Evolutionary conservation across 2,888 invertebrate genomes (phyloP).

Genomic region (Drosophila niveifrons): DNA sequence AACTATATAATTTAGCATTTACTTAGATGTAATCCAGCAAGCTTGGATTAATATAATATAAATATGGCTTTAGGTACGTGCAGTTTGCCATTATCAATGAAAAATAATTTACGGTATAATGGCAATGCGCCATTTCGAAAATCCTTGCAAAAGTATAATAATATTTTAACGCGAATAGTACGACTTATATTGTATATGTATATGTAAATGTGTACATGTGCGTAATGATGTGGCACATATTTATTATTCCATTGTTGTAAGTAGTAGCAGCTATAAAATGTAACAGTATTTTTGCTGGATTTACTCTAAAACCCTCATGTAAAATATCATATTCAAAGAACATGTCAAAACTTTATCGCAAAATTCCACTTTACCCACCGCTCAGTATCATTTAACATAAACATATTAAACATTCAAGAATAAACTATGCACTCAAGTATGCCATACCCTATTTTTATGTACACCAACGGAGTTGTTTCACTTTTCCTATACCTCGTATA

Average conservation of each 20-base stretch:
- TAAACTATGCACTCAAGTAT: slow-evolving; percentile 15
- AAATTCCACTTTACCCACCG: slow-evolving; percentile 17
- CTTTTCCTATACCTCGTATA: slow-evolving; percentile 1
- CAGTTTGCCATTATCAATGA: slow-evolving; percentile 5
- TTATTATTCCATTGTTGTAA: slow-evolving; percentile 31
- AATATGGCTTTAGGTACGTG: slow-evolving; percentile 5
- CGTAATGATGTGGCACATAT: slow-evolving; percentile 5
- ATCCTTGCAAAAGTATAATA: slow-evolving; percentile 1
- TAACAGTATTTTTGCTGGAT: slow-evolving; percentile 18
- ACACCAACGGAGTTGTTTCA: background rate
- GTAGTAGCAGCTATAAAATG: slow-evolving; percentile 20
- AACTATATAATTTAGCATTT: slow-evolving; percentile 17
- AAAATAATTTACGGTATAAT: background rate
- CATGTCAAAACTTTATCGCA: slow-evolving; percentile 31
- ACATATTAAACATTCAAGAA: slow-evolving; percentile 1
- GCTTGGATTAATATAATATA: slow-evolving; percentile 5
- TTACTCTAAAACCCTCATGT: slow-evolving; percentile 10
- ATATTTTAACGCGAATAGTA: slow-evolving; percentile 5
- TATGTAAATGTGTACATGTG: slow-evolving; percentile 1
- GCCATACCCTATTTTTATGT: slow-evolving; percentile 1
- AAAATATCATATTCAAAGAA: slow-evolving; percentile 23
- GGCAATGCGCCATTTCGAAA: background rate
- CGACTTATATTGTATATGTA: slow-evolving; percentile 1
- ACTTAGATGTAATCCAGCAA: slow-evolving; percentile 5
- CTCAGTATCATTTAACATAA: slow-evolving; percentile 22